Conservation (phyloP, 1,140 invertebrate genomes). For the Amphibalanus amphitrite region DNA sequence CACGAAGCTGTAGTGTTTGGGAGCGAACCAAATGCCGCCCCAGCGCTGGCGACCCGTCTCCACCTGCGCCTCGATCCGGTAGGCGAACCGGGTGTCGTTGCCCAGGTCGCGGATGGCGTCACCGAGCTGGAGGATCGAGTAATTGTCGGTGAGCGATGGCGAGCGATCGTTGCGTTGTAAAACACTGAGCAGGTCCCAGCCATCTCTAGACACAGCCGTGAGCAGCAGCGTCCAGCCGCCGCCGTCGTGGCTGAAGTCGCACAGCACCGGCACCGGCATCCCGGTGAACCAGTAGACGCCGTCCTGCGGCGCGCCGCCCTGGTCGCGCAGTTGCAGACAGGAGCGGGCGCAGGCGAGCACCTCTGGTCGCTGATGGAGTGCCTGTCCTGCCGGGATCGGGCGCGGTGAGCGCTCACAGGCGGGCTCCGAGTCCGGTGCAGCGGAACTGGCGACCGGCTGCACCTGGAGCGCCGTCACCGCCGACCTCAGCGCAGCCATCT, state of each 20-base stretch:
- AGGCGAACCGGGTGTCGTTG: neutral
- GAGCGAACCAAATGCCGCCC: neutral
- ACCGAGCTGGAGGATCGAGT: neutral
- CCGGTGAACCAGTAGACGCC: too few species aligned
- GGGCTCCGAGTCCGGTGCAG: too few species aligned
- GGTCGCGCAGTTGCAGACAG: too few species aligned
- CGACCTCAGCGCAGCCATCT: too few species aligned
- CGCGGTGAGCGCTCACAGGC: too few species aligned
- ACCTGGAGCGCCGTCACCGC: too few species aligned
- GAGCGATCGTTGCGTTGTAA: neutral
- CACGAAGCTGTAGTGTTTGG: neutral
- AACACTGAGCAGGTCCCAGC: neutral
- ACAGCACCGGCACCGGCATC: neutral
- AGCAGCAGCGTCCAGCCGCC: constrained; percentile 2
- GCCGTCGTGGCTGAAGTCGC: neutral
- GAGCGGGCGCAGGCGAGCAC: too few species aligned
- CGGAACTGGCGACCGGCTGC: too few species aligned
- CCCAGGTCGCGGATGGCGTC: neutral
- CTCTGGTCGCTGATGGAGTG: too few species aligned
- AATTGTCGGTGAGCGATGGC: neutral
- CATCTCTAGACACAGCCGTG: neutral
- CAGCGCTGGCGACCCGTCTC: neutral
- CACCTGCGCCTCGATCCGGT: neutral
- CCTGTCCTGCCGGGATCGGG: too few species aligned
- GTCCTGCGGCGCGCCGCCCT: too few species aligned